Conservation (phyloP, 2,888 invertebrate genomes). For the Drosophila falleni region DNA sequence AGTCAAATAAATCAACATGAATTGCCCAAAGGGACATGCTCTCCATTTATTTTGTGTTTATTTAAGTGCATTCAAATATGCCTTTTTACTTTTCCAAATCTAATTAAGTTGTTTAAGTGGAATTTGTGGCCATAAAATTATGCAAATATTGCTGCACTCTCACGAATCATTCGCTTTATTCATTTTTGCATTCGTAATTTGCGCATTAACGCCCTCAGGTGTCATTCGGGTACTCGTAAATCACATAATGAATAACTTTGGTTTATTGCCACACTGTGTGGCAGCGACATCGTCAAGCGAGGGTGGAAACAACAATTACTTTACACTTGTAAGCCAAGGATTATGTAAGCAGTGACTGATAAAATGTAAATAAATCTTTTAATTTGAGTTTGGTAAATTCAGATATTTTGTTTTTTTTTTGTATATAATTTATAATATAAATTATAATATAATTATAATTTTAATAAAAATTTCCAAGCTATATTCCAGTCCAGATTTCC, state of each 20-base stretch:
- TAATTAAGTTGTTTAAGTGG: constrained; percentile 77
- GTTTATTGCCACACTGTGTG: constrained; percentile 18
- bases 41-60: constrained; percentile 67
- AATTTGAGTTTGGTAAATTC: background rate
- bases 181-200: constrained; percentile 70
- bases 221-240: constrained; percentile 53
- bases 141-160: constrained; percentile 63
- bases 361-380: background rate
- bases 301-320: constrained; percentile 19
- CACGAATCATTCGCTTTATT: constrained; percentile 21
- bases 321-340: background rate
- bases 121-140: constrained; percentile 78
- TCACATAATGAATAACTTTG: constrained; percentile 60
- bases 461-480: too few relatives aligned
- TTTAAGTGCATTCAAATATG: constrained; percentile 74
- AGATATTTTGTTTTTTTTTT: too few relatives aligned
- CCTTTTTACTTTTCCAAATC: constrained; percentile 65
- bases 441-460: too few relatives aligned
- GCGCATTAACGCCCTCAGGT: constrained; percentile 49
- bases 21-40: constrained; percentile 69
- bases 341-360: background rate
- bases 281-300: constrained; percentile 8
- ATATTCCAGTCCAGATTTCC: too few relatives aligned
- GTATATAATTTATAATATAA: too few relatives aligned
- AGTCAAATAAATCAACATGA: constrained; percentile 62